A percentile compares a stretch with the other conserved stretches of the same genome.
Evolutionary conservation across 2,888 invertebrate genomes (phyloP).

Genomic region (Sinelater perroti): DNA sequence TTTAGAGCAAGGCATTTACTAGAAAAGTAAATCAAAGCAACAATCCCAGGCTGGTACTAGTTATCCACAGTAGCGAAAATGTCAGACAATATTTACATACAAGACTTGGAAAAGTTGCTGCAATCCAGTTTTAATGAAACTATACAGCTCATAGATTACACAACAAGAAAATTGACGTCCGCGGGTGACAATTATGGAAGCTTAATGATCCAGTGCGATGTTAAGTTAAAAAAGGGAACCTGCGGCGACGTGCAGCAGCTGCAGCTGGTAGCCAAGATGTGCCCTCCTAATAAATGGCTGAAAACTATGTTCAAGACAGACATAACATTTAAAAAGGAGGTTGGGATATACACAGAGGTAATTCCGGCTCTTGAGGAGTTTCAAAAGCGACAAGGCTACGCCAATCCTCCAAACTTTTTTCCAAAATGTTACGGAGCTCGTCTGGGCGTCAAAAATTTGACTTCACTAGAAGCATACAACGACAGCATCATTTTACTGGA

Average conservation of each 20-base stretch:
- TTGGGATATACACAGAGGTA: slow-evolving; percentile 61
- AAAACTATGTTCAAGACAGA: slow-evolving; percentile 62
- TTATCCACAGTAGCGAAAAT: slow-evolving; percentile 16
- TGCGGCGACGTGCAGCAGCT: slow-evolving; percentile 38
- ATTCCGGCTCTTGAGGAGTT: slow-evolving; percentile 59
- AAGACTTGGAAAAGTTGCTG: slow-evolving; percentile 28
- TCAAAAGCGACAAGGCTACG: slow-evolving; percentile 57
- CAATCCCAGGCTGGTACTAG: too few relatives aligned
- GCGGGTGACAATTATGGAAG: slow-evolving; percentile 70
- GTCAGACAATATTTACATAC: slow-evolving; percentile 23
- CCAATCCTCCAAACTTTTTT: slow-evolving; percentile 57
- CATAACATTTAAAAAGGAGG: slow-evolving; percentile 64
- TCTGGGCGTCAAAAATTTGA: slow-evolving; percentile 51
- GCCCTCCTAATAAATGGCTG: slow-evolving; percentile 62
- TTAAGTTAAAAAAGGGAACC: background rate
- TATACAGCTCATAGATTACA: slow-evolving; percentile 47
- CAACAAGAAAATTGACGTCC: slow-evolving; percentile 55
- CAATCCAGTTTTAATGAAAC: slow-evolving; percentile 18
- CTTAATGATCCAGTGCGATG: slow-evolving; percentile 54
- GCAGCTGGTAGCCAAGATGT: slow-evolving; percentile 63
- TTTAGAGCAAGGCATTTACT: too few relatives aligned
- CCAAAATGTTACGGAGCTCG: slow-evolving; percentile 63
- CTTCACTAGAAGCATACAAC: slow-evolving; percentile 58
- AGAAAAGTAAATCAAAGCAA: too few relatives aligned
- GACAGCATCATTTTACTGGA: slow-evolving; percentile 65